A percentile compares a stretch with the other conserved stretches of the same genome.
Evolutionary conservation across 1,140 invertebrate genomes (phyloP).

Genomic region (Danaus melanippus): DNA sequence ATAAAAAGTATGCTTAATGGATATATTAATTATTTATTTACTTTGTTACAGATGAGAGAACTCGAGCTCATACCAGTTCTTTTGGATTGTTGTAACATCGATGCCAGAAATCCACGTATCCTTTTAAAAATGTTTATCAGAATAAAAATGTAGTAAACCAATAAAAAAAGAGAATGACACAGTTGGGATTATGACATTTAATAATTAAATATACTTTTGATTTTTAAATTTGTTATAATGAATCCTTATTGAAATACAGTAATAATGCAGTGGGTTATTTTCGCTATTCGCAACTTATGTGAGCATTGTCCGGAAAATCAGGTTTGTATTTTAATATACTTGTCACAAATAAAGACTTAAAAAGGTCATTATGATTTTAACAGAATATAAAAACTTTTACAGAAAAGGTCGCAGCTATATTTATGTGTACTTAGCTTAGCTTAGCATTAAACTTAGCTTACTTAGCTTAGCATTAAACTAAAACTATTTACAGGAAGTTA

Average conservation of each 20-base stretch:
- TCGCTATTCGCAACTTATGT: constrained; percentile 82
- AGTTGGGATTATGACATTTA: too few relatives aligned
- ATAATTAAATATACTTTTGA: too few relatives aligned
- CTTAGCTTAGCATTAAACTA: too few relatives aligned
- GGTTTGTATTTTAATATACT: constrained; percentile 31
- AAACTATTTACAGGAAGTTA: constrained; percentile 60
- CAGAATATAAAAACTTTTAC: too few relatives aligned
- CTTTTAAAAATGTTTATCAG: constrained; percentile 35
- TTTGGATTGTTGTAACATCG: constrained; percentile 85
- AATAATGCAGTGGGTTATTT: constrained; percentile 85
- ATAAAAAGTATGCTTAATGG: too few relatives aligned
- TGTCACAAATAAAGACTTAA: constrained; percentile 6
- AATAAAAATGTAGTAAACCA: background rate
- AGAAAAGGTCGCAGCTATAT: too few relatives aligned
- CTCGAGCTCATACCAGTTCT: constrained; percentile 81
- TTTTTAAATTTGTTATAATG: too few relatives aligned
- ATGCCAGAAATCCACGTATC: constrained; percentile 87
- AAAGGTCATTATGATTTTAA: constrained; percentile 15
- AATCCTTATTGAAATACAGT: constrained; percentile 64
- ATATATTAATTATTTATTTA: background rate
- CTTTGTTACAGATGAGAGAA: constrained; percentile 70
- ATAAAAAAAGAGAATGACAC: constrained; percentile 9
- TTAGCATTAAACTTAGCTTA: too few relatives aligned
- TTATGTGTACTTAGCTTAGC: too few relatives aligned
- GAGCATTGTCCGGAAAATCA: constrained; percentile 83